Base-by-base conservation (phyloP, 2,888 invertebrate species). In the Cerastoderma edule region DNA sequence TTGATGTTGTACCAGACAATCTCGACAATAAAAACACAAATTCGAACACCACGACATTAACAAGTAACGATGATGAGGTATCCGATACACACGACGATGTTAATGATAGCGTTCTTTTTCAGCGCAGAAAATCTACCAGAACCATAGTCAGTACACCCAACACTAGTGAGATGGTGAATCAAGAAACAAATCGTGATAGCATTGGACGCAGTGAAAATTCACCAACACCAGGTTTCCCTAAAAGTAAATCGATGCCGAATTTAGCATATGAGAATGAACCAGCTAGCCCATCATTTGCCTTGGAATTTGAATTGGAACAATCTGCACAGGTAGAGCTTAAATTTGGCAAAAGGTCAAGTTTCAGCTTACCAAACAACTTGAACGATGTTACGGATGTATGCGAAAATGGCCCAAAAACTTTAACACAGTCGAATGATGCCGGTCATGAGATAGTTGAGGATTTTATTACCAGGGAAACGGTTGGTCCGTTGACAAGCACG, bases 91-190 rank as follows among this genome's bases (percentile, higher is more conserved):
- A 28, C 27, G 13, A 4, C 4, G 66, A 66, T 22, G 33, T 33
- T 8, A 28, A 24, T 53, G 66, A 66, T 30, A 22, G 66, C 24
- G 66, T 53, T 22, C 28, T 66, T 19, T 66, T 66, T 33, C 50
- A 53, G 32, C 50, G 66, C 1, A 53, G 32, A 39, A 60, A 60
- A 24, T 60, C 60, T 22, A 39, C 39, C 4, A 60, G 27, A 35
- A 35, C 22, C 13, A 60, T 39, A 24, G 39, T 27, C 4, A 19
- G 3, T 2, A 53, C 10, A 5, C 22, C n/a, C n/a, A n/a, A n/a
- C n/a, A n/a, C n/a, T n/a, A n/a, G n/a, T n/a, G n/a, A n/a, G n/a
- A n/a, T n/a, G n/a, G n/a, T n/a, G n/a, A n/a, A n/a, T n/a, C n/a
- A n/a, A n/a, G n/a, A 24, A 24, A 24, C 10, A n/a, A 22, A 24